These are phyloP conservation scores for Galerucella calmariensis DNA, from an alignment of 2,888 invertebrate species.

Conservation along the genomic window DNA sequence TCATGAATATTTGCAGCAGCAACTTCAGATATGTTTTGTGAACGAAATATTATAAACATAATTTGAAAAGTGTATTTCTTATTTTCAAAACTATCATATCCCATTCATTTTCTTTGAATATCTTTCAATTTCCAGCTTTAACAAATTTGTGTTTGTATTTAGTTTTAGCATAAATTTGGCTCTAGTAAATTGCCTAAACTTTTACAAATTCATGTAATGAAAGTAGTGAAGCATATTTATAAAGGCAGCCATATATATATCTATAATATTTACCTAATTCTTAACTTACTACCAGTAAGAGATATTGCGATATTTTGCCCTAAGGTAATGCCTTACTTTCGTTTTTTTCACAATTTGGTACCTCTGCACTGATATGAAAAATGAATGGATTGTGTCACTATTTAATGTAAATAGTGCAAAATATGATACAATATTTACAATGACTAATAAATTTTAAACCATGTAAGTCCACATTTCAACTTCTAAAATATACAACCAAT, in stretches of 20 bases:
- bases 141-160: not conserved
- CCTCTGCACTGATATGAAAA: conserved; percentile 55
- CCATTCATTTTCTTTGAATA: no score
- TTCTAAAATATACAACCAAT: no score
- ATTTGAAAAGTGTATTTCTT: no score
- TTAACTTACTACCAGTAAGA: conserved; percentile 17
- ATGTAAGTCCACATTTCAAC: no score
- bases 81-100: no score
- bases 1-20: no score
- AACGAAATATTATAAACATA: no score
- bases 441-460: conserved; percentile 50
- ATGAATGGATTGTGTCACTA: conserved; percentile 55
- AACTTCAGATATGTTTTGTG: not conserved
- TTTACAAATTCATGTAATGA: not conserved
- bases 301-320: conserved; percentile 14
- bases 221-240: conserved; percentile 17
- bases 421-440: conserved; percentile 63
- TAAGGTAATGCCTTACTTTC: conserved; percentile 42
- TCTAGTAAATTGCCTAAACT: not conserved
- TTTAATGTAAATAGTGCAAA: conserved; percentile 62
- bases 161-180: not conserved
- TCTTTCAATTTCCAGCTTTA: not conserved
- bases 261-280: conserved; percentile 4
- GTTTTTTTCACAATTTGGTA: conserved; percentile 47
- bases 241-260: conserved; percentile 25